A percentile compares a stretch with the other conserved stretches of the same genome.
phyloP scores from a whole-genome alignment of 2,797 vertebrate species.

The Rhadinocentrus ornatus region DNA sequence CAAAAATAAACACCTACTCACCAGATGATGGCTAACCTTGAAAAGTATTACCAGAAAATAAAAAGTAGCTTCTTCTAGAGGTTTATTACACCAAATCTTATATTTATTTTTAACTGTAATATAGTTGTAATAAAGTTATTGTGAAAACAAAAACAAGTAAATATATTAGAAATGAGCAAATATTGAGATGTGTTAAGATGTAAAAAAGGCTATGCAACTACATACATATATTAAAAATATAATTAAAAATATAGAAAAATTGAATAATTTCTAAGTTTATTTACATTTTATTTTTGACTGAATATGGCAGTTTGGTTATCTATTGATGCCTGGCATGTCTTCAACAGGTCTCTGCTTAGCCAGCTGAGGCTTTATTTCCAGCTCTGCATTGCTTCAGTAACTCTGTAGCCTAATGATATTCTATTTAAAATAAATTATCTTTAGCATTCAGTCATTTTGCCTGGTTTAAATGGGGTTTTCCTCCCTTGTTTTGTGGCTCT shows the following conservation, averaged over 20 bases:
- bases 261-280: too few relatives aligned
- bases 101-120: too few relatives aligned
- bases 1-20: background rate
- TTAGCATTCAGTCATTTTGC: background rate
- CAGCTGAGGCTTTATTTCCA: background rate
- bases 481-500: background rate
- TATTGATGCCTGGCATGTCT: background rate
- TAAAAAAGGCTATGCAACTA: too few relatives aligned
- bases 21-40: background rate
- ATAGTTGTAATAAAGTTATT: too few relatives aligned
- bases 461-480: background rate
- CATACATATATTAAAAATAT: too few relatives aligned
- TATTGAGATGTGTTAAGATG: too few relatives aligned
- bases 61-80: background rate
- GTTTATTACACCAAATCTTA: too few relatives aligned
- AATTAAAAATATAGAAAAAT: too few relatives aligned
- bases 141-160: too few relatives aligned
- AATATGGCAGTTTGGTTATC: too few relatives aligned
- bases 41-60: background rate
- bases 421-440: background rate
- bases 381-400: background rate
- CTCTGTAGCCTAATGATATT: background rate
- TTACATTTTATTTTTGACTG: too few relatives aligned
- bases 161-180: too few relatives aligned
- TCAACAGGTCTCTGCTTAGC: background rate